Base-by-base conservation (phyloP, 2,797 vertebrate genomes). In the Taeniopygia guttata region DNA sequence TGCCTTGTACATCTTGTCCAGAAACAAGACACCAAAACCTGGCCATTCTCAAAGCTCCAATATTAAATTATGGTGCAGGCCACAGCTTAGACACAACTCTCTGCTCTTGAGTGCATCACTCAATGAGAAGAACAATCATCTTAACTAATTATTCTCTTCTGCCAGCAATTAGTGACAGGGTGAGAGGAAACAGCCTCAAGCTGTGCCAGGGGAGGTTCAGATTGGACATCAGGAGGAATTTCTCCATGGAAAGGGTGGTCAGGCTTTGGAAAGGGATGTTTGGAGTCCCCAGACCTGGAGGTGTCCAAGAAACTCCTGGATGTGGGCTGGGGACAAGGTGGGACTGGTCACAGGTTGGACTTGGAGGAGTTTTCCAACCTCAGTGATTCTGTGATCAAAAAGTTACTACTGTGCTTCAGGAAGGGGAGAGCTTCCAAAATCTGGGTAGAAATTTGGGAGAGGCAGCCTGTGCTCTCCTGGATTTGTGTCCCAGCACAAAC, bases 51-150 rank as follows among this genome's bases (percentile, higher is more conserved):
- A 22, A 10, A 36, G 58, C 16, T 43, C 48, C 38, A 20, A 0
- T 9, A 14, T 9, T 8, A 25, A 19, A 34, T 5, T 26, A 1
- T 13, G 16, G 13, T 12, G 34, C 22, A 32, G 60, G 9, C 7
- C 14, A 10, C 7, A 36, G 14, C 51, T 64, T 68, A 72, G 56
- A 62, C 48, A 32, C 32, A 54, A 4, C 6, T 58, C 15, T 51
- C 16, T 1, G 0, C 38, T 25, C n/a, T 1, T 20, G 63, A 46
- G 19, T 10, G 10, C 0, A 0, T 54, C 45, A 40, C 18, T 76
- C 63, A 60, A 34, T 25, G 23, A 54, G 46, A 52, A 70, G 17
- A 68, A 13, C 30, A 25, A 60, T 29, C 14, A 84, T 6, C 46
- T 59, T 59, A 5, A 45, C 5, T 54, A 52, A 85, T 45, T 67